phyloP scores from a whole-genome alignment of 2,888 invertebrate species.

The Harpalus rubripes region DNA sequence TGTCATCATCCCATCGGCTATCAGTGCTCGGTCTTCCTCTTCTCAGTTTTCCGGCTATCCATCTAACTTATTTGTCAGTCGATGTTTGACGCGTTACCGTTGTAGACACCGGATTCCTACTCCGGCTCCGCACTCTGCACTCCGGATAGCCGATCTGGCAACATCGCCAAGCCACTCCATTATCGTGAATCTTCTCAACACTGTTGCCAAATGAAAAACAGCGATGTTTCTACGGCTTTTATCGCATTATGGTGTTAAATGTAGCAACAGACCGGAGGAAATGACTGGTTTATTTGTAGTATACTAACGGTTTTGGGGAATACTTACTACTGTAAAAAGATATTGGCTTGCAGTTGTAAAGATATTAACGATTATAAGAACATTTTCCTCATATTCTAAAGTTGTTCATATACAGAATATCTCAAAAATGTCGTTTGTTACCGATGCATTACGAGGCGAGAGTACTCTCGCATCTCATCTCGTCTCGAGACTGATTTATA shows the following conservation, averaged over 20 bases:
- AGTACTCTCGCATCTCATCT: too few relatives aligned
- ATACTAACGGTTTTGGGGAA: too few relatives aligned
- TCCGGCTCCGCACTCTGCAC: slow-evolving; percentile 29
- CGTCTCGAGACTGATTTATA: too few relatives aligned
- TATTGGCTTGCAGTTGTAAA: too few relatives aligned
- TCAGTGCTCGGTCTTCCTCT: not conserved
- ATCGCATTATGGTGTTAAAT: slow-evolving; percentile 54
- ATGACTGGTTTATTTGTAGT: too few relatives aligned
- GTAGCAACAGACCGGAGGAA: not conserved
- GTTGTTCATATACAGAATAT: too few relatives aligned
- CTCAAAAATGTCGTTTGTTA: too few relatives aligned
- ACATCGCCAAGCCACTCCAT: slow-evolving; percentile 52
- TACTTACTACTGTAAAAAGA: too few relatives aligned
- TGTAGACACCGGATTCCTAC: not conserved
- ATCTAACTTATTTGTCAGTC: slow-evolving; percentile 66
- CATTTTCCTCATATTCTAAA: too few relatives aligned
- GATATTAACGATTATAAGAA: too few relatives aligned
- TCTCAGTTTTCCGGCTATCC: slow-evolving; percentile 43
- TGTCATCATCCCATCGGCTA: slow-evolving; percentile 38
- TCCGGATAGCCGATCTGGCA: slow-evolving; percentile 51
- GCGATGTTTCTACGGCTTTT: slow-evolving; percentile 52
- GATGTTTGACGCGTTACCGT: slow-evolving; percentile 51
- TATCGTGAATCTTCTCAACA: slow-evolving; percentile 63
- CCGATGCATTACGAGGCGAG: too few relatives aligned
- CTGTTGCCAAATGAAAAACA: slow-evolving; percentile 55